These are phyloP conservation scores for Smutsia gigantea DNA, from an alignment of 2,797 vertebrate species.

Conservation along the genomic window DNA sequence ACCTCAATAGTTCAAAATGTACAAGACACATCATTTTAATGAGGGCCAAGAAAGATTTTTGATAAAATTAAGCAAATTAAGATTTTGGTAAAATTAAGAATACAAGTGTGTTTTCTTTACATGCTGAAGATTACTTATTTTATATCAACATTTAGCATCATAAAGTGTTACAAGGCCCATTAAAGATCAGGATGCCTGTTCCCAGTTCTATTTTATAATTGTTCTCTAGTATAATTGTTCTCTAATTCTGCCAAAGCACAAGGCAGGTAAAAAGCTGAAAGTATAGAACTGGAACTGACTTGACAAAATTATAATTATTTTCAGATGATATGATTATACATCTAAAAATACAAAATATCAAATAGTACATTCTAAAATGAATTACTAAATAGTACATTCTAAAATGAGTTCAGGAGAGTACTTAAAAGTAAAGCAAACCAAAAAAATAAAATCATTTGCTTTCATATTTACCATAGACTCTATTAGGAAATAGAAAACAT, in stretches of 20 bases:
- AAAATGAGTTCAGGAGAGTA: neutral
- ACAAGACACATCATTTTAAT: neutral
- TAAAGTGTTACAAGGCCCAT: neutral
- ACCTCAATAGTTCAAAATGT: neutral
- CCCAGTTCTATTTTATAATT: neutral
- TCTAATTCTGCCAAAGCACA: too few species aligned
- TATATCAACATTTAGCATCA: neutral
- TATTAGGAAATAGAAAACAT: slow-evolving; percentile 2
- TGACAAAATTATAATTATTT: neutral
- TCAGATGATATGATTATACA: neutral
- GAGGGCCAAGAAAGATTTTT: neutral
- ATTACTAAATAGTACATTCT: neutral
- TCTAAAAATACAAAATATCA: neutral
- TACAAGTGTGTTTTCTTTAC: neutral
- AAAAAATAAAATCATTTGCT: neutral
- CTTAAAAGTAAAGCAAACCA: neutral
- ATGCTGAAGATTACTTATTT: neutral
- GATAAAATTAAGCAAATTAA: neutral
- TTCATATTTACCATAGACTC: neutral
- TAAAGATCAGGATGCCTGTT: neutral
- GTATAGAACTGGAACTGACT: neutral
- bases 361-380: neutral
- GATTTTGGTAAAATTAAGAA: neutral
- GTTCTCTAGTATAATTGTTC: neutral
- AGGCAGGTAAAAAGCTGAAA: neutral